Conservation (phyloP, 1,140 invertebrate genomes). For the Hesperophylax magnus region DNA sequence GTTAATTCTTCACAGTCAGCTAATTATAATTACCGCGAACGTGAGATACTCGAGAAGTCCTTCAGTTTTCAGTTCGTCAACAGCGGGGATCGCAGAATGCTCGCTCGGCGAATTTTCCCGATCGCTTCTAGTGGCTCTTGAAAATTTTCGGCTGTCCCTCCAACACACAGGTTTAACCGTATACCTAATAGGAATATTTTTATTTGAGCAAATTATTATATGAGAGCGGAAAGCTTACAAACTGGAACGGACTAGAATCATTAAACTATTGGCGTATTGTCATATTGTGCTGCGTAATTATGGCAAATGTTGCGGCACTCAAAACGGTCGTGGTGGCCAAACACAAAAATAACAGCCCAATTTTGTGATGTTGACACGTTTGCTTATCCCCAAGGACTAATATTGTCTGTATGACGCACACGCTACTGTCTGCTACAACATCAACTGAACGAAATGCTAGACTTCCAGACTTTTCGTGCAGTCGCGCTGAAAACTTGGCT, state of each 20-base stretch:
- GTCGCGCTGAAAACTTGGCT: too few species aligned
- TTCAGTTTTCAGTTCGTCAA: background rate
- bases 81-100: background rate
- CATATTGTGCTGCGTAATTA: conserved; percentile 31
- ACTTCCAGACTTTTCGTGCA: too few species aligned
- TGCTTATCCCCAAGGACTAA: conserved; percentile 24
- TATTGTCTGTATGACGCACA: conserved; percentile 1
- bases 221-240: conserved; percentile 6
- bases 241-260: conserved; percentile 37
- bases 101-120: conserved; percentile 8
- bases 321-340: conserved; percentile 19
- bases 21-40: conserved; percentile 25
- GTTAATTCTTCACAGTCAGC: conserved; percentile 19
- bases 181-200: conserved; percentile 24
- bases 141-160: background rate
- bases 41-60: conserved; percentile 10
- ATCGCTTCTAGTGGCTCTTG: conserved; percentile 8
- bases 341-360: conserved; percentile 27
- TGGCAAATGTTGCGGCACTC: background rate
- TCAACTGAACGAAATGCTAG: too few species aligned
- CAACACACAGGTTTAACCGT: background rate
- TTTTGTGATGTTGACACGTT: conserved; percentile 22
- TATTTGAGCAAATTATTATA: conserved; percentile 31
- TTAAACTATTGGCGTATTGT: conserved; percentile 32
- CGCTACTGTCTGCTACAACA: background rate